Conservation (phyloP, 2,113 vertebrate species). For the Silurus glanis region DNA sequence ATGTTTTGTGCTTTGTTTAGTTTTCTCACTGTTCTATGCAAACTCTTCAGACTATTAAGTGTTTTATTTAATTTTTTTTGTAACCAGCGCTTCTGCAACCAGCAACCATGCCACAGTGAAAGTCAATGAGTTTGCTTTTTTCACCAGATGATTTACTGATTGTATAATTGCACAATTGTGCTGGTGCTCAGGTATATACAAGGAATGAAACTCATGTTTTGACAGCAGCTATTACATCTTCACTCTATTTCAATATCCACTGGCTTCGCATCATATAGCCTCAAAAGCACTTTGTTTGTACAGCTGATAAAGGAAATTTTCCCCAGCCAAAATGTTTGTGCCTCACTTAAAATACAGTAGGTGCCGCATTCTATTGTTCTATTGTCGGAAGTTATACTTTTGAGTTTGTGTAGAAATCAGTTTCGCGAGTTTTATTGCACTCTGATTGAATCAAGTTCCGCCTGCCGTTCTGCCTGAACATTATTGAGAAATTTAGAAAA, state of each 20-base stretch:
- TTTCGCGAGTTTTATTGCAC: neutral
- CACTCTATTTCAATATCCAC: neutral
- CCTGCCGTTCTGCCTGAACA: neutral
- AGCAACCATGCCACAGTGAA: neutral
- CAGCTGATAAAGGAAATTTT: neutral
- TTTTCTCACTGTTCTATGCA: neutral
- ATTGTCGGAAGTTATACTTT: neutral
- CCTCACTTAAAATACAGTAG: neutral
- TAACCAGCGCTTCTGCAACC: neutral
- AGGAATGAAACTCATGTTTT: neutral
- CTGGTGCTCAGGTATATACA: neutral
- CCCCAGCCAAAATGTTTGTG: neutral
- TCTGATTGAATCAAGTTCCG: neutral
- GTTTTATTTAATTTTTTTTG: neutral
- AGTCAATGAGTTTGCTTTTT: neutral
- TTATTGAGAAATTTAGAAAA: conserved; percentile 6
- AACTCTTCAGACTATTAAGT: neutral
- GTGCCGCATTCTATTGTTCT: neutral
- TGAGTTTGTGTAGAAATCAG: neutral
- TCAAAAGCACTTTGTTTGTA: neutral
- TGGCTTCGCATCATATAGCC: neutral
- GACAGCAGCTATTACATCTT: neutral
- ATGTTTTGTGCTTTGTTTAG: neutral
- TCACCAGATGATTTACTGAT: neutral
- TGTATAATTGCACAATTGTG: neutral